Percentiles rank a stretch among this genome's conserved stretches.
Conservation (phyloP, 2,113 vertebrate species). For the Hiodon alosoides region DNA sequence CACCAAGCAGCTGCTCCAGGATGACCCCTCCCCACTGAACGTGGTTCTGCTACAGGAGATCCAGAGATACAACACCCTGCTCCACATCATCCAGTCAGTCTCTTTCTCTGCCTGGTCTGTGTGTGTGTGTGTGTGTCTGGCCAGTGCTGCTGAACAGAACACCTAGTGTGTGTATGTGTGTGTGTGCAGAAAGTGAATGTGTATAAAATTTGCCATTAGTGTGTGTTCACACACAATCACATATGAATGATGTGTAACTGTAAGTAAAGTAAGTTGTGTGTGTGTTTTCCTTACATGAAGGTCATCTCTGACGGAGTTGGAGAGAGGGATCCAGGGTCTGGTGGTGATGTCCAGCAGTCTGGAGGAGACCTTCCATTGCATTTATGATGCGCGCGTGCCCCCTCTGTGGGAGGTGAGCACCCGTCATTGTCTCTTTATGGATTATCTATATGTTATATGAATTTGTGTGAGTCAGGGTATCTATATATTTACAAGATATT, state of each 20-base stretch:
- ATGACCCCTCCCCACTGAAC: constrained; percentile 69
- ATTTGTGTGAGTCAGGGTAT: background rate
- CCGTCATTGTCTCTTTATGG: too few relatives aligned
- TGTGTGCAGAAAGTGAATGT: background rate
- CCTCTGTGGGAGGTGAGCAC: constrained; percentile 74
- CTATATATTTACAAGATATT: background rate
- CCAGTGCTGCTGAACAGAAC: background rate
- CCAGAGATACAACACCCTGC: constrained; percentile 77
- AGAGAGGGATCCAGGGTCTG: constrained; percentile 78
- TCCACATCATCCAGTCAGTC: constrained; percentile 66
- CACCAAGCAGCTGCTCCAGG: constrained; percentile 58
- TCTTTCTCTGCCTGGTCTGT: background rate
- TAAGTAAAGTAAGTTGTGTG: constrained; percentile 11
- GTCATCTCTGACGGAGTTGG: constrained; percentile 69
- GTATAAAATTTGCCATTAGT: background rate
- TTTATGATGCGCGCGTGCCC: constrained; percentile 74
- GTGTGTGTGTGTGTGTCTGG: background rate
- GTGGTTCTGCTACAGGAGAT: constrained; percentile 85
- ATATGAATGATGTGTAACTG: too few relatives aligned
- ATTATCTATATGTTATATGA: background rate
- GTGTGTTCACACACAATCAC: too few relatives aligned
- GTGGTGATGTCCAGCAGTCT: constrained; percentile 81
- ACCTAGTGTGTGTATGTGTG: background rate
- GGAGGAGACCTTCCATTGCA: constrained; percentile 80
- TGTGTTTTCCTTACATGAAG: constrained; percentile 43